Evolutionary conservation across 2,797 vertebrate species (phyloP).

Genomic region (Sebastes alutus): DNA sequence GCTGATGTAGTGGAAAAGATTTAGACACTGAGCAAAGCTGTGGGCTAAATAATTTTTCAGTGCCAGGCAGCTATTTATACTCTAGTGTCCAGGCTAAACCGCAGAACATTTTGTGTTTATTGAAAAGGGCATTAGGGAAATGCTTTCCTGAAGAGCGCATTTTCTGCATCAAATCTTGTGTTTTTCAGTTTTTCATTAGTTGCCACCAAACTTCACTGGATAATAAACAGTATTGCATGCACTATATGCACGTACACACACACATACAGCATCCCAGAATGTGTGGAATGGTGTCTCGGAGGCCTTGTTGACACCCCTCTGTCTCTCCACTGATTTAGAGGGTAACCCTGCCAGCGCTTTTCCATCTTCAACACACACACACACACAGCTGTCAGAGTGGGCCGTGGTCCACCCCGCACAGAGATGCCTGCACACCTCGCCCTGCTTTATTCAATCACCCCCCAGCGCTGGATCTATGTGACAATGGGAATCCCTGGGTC

Average conservation of each 20-base stretch:
- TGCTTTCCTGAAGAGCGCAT: not conserved
- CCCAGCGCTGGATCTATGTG: slow-evolving; percentile 37
- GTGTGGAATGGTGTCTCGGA: slow-evolving; percentile 64
- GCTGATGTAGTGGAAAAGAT: slow-evolving; percentile 13
- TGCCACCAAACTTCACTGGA: not conserved
- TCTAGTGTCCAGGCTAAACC: not conserved
- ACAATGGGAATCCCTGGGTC: slow-evolving; percentile 70
- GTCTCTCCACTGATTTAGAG: slow-evolving; percentile 64
- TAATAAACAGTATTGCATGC: not conserved
- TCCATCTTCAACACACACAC: slow-evolving; percentile 41
- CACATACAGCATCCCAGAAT: slow-evolving; percentile 46
- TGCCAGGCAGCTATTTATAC: slow-evolving; percentile 4
- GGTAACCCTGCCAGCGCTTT: slow-evolving; percentile 59
- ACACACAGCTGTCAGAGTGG: slow-evolving; percentile 67
- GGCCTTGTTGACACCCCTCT: slow-evolving; percentile 59
- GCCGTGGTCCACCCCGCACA: slow-evolving; percentile 21
- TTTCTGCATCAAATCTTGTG: not conserved
- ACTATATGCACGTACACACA: not conserved
- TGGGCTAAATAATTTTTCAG: slow-evolving; percentile 20
- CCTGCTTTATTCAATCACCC: slow-evolving; percentile 43
- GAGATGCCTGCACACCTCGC: slow-evolving; percentile 58
- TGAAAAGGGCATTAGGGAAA: not conserved
- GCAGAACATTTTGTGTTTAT: not conserved
- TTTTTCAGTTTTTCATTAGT: not conserved
- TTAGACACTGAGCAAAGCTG: slow-evolving; percentile 24